phyloP scores from a whole-genome alignment of 1,140 invertebrate species.

The Archegozetes longisetosus region DNA sequence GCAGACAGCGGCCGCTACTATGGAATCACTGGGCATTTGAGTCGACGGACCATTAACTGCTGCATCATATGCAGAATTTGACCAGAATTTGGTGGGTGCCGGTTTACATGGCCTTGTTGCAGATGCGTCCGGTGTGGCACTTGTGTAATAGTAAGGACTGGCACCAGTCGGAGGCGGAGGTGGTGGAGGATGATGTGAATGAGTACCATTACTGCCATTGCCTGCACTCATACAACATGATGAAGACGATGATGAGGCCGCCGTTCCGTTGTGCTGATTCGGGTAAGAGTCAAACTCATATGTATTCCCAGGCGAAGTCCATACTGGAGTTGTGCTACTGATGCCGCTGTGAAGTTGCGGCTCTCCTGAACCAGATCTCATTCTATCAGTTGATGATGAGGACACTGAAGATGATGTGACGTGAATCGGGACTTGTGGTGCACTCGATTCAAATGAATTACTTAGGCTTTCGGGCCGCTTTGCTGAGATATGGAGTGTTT shows the following conservation, averaged over 20 bases:
- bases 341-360: background rate
- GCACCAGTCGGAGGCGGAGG: background rate
- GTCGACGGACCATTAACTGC: constrained; percentile 1
- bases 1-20: constrained; percentile 9
- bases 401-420: background rate
- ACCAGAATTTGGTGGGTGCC: constrained; percentile 9
- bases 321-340: constrained; percentile 6
- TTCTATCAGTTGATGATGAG: constrained; percentile 7
- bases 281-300: constrained; percentile 8
- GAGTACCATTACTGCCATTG: background rate
- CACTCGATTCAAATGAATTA: background rate
- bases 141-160: background rate
- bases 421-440: background rate
- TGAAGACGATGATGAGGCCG: background rate
- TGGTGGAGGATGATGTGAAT: background rate
- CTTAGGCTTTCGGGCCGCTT: background rate
- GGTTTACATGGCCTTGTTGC: constrained; percentile 1
- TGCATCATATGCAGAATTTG: constrained; percentile 10
- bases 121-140: background rate
- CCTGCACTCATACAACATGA: background rate
- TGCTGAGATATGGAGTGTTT: no score
- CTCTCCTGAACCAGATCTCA: constrained; percentile 6
- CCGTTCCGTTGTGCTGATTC: constrained; percentile 2
- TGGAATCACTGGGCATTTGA: constrained; percentile 13
- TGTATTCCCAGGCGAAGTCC: background rate